phyloP scores from a whole-genome alignment of 1,140 invertebrate species.

The Bombus difficillimus region DNA sequence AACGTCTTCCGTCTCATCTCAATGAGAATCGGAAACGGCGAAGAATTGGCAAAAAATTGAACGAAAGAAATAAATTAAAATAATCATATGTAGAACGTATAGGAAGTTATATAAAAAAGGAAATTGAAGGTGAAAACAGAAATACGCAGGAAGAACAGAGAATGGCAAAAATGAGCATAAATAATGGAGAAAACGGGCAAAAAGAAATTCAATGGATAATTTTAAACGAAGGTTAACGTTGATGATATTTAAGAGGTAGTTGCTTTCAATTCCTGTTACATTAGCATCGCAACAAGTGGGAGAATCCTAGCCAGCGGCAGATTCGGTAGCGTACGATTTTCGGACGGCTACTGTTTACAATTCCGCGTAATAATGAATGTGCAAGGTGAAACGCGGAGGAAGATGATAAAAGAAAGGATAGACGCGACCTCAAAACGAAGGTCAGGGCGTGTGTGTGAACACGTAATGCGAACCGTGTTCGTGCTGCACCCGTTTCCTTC shows the following conservation, averaged over 20 bases:
- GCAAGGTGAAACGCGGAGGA: neutral
- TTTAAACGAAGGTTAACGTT: neutral
- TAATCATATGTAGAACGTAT: neutral
- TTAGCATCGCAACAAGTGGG: constrained; percentile 4
- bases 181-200: neutral
- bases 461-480: constrained; percentile 31
- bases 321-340: neutral
- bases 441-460: constrained; percentile 30
- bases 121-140: neutral
- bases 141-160: neutral
- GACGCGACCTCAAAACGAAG: constrained; percentile 38
- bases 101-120: neutral
- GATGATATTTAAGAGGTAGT: neutral
- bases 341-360: neutral
- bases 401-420: constrained; percentile 12
- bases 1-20: neutral
- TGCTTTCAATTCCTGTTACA: neutral
- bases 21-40: no score
- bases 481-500: constrained; percentile 39
- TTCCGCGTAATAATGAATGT: constrained; percentile 17
- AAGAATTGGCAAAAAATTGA: neutral
- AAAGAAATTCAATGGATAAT: neutral
- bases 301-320: neutral
- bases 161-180: neutral
- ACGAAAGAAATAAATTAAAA: neutral